Conservation (phyloP, 1,140 invertebrate genomes). For the Campodea augens region DNA sequence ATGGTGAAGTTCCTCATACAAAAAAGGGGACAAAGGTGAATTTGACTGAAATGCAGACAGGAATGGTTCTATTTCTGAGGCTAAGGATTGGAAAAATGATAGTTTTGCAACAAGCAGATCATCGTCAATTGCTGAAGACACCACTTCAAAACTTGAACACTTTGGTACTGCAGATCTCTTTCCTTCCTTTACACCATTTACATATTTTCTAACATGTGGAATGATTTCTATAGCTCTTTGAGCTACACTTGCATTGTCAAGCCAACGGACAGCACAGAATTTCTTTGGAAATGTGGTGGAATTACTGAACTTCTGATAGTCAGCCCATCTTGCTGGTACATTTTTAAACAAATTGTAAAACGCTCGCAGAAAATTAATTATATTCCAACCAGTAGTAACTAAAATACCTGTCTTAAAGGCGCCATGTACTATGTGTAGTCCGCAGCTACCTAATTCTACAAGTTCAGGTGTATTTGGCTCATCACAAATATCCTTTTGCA, state of each 20-base stretch:
- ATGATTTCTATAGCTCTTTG: constrained; percentile 2
- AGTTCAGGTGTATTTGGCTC: neutral
- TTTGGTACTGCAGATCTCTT: too few relatives aligned
- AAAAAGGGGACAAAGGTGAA: too few relatives aligned
- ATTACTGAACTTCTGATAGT: too few relatives aligned
- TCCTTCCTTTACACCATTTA: too few relatives aligned
- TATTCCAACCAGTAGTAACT: neutral
- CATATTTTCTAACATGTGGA: too few relatives aligned
- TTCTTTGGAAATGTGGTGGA: neutral
- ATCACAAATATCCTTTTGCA: neutral
- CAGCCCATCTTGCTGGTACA: neutral
- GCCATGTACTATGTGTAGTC: constrained; percentile 6
- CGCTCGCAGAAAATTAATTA: neutral
- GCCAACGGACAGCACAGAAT: constrained; percentile 1
- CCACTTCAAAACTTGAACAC: too few relatives aligned
- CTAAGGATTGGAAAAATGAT: too few relatives aligned
- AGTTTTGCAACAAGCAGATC: too few relatives aligned
- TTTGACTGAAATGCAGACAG: too few relatives aligned
- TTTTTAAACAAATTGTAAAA: constrained; percentile 2
- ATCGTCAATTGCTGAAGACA: too few relatives aligned
- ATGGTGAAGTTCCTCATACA: too few relatives aligned
- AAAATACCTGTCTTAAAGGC: constrained; percentile 1
- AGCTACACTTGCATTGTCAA: constrained; percentile 1
- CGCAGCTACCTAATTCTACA: constrained; percentile 2
- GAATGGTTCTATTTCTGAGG: too few relatives aligned